Evolutionary conservation across 35 echinoderm and acorn worm species (phyloP), one percentile per base, ranked within the genome.

Genomic region (Ophiothrix spiculata): DNA sequence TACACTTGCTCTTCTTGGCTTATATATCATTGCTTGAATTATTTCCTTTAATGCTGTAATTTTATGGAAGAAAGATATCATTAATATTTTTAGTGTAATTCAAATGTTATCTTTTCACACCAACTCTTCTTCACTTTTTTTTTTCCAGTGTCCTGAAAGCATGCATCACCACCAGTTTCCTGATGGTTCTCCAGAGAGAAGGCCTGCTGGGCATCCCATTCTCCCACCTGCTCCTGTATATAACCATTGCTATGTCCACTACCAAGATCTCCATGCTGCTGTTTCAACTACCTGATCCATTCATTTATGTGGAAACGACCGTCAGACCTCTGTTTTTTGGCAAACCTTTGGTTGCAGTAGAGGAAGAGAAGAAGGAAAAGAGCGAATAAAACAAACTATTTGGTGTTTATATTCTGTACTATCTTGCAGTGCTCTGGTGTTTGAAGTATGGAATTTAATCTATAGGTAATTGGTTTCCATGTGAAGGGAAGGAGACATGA

Each of bases 101-200:
- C n/a, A n/a, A n/a, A n/a, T n/a, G n/a, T n/a, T n/a, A n/a, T n/a
- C n/a, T n/a, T n/a, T n/a, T n/a, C n/a, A n/a, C n/a, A n/a, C n/a
- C n/a, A n/a, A n/a, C n/a, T 80, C 36, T 80, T 80, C 42, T 80
- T 37, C 33, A 17, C 78, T 21, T 74, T 74, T 74, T 74, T 32
- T 74, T 0, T 25, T 35, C 13, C 81, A 84, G 81, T 37, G 63
- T 37, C n/a, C 33, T 84, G 81, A 84, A 84, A 37, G 81, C 42
- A 21, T 10, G 32, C 28, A 42, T 64, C 54, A 1, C 69, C 0
- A 84, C 36, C 32, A 84, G 81, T 28, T 37, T 63, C 4, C 54
- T 84, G 37, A 84, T 84, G 31, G 81, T 84, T 11, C 56, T 84
- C 1, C 81, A 84, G 40, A 54, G 81, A 34, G 35, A 84, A 33